Conservation (phyloP, 2,797 vertebrate genomes). For the Agapornis canus region DNA sequence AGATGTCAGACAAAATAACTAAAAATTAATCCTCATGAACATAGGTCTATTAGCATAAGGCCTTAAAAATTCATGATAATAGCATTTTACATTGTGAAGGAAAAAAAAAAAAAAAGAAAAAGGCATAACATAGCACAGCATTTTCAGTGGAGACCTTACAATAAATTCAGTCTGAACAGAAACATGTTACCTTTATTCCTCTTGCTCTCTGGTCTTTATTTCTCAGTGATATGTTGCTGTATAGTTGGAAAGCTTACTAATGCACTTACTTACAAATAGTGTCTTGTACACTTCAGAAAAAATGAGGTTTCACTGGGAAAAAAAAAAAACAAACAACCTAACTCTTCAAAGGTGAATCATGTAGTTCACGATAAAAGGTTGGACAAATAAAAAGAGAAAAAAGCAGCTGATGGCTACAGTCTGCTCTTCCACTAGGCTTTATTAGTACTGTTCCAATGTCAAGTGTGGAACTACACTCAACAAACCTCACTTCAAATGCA, state of each 20-base stretch:
- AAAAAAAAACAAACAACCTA: background rate
- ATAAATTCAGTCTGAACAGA: background rate
- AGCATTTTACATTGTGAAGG: background rate
- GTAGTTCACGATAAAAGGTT: background rate
- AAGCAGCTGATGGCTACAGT: background rate
- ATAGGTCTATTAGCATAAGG: fast-evolving
- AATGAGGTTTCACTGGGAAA: background rate
- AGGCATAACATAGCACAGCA: background rate
- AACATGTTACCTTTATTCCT: background rate
- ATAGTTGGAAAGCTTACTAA: background rate
- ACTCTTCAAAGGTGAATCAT: background rate
- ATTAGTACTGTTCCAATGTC: background rate
- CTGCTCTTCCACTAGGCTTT: background rate
- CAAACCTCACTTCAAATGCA: background rate
- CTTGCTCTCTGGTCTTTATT: background rate
- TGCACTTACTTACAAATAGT: background rate
- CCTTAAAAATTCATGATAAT: background rate
- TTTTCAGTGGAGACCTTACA: background rate
- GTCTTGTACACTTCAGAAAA: background rate
- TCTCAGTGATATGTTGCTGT: background rate
- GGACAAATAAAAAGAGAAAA: background rate
- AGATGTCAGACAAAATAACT: background rate
- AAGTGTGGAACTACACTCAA: background rate
- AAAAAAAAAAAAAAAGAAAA: too few relatives aligned
- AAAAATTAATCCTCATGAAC: background rate